Evolutionary conservation across 1,140 invertebrate species (phyloP), one percentile per base, ranked within the genome.

Genomic region (Lasioglossum albipes): DNA sequence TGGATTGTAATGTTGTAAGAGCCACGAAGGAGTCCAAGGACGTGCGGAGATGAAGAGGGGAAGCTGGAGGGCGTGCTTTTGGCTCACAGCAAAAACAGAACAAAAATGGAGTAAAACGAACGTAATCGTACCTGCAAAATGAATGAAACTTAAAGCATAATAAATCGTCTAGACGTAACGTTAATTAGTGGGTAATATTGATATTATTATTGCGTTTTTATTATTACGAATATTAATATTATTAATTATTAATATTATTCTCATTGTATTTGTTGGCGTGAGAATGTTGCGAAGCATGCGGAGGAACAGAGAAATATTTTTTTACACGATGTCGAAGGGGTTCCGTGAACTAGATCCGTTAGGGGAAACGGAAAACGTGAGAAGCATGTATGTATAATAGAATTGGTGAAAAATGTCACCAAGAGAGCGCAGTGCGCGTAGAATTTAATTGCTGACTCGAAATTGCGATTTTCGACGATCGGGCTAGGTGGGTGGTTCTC

Each of bases 161-260:
- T 79, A 87, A 84, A 84, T 70, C 81, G 79, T 88, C 59, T 87
- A 88, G 71, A 76, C 69, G 70, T 88, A 88, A 88, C 86, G 87
- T 87, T 88, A 87, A 88, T 84, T 88, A 88, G 87, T 87, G 71
- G 73, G 72, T 88, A 88, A 84, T 83, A 75, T 85, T 81, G 85
- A 87, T 82, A 79, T 73, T 87, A 86, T 86, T 81, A 84, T 86
- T 86, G 82, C 84, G 84, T 86, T 75, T 59, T 83, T 83, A 88
- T 82, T 87, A 85, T 74, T 84, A 81, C 57, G 70, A 79, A 52
- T 65, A 84, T 73, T 84, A 77, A 68, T 82, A 79, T 79, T 82
- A 86, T 77, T 78, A 61, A 64, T 57, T 76, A 54, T 57, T 52
- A 66, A 49, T 42, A 79, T 79, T 67, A 36, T 79, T 68, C 20